Evolutionary conservation across 92 coral and sea anemone genomes (phyloP), one percentile per base, ranked within the genome.

Genomic region (Heteractis magnifica): DNA sequence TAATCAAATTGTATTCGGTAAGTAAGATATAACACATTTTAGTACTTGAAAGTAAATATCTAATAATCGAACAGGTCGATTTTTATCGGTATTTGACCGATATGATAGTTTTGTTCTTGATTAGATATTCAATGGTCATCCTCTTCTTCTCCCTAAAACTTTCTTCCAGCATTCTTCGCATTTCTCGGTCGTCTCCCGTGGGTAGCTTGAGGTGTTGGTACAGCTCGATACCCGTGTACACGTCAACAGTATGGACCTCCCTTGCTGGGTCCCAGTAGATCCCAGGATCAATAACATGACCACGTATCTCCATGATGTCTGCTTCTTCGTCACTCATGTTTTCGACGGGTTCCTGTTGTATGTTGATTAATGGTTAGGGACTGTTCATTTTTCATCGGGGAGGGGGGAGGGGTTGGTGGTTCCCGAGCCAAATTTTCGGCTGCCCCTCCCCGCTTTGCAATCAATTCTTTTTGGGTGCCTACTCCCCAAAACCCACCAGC

Each of bases 41-140:
- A 6, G 70, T n/a, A 62, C 70, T 62, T 23, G 21, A 68, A 68
- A 18, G 14, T 20, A 26, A 68, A 68, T 23, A 68, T 3, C 49
- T 14, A 70, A 15, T 49, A 23, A 52, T 5, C 5, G 4, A 41
- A 10, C 49, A 20, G 13, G 44, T 51, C 0, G 26, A 50, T 49
- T 7, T n/a, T 81, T 77, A 91, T 68, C 92, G 81, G 76, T 91
- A 91, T 52, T 90, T 90, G 20, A 91, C 86, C 26, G 84, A 80
- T 13, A 88, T 71, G 26, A 91, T 88, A 23, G 86, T 88, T 86
- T 88, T 88, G 62, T 78, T 87, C 56, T 89, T 87, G 49, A 91
- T 91, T 10, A 84, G 20, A 53, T 88, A 91, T 72, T 91, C 94
- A 12, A 91, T 91, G 74, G 94, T 91, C 94, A 91, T 88, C 64